These are phyloP conservation scores for Eupeodes latifasciatus DNA, from an alignment of 2,888 invertebrate genomes.

Conservation along the genomic window DNA sequence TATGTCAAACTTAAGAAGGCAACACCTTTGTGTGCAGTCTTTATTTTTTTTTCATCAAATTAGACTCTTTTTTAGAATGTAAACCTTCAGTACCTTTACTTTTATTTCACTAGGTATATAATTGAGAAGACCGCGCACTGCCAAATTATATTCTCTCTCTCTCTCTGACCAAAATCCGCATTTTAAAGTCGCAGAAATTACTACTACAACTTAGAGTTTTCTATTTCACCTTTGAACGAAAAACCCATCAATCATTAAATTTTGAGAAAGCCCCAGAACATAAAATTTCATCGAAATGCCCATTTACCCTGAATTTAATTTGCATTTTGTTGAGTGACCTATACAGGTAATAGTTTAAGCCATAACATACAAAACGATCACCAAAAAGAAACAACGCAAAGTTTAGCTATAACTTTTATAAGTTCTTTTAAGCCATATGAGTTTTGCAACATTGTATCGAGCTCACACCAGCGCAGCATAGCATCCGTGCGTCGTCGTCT, in stretches of 20 bases:
- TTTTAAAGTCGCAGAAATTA: not conserved
- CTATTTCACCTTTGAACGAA: slow-evolving; percentile 35
- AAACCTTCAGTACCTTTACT: too few species aligned
- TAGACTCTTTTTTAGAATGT: too few species aligned
- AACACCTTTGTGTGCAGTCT: too few species aligned
- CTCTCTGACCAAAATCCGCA: not conserved
- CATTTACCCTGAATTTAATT: slow-evolving; percentile 65
- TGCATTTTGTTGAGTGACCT: slow-evolving; percentile 71
- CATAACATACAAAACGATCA: not conserved
- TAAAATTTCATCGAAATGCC: slow-evolving; percentile 66
- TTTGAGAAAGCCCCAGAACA: slow-evolving; percentile 10
- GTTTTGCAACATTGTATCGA: slow-evolving; percentile 66
- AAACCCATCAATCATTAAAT: slow-evolving; percentile 66
- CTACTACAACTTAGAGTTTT: not conserved
- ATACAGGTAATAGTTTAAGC: slow-evolving; percentile 26
- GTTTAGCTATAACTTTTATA: slow-evolving; percentile 19
- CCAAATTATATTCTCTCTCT: too few species aligned
- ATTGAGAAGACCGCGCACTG: too few species aligned
- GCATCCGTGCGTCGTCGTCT: too few species aligned
- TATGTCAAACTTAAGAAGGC: too few species aligned
- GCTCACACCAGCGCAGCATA: too few species aligned
- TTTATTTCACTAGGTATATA: too few species aligned
- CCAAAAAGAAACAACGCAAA: not conserved
- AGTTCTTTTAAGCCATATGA: slow-evolving; percentile 34
- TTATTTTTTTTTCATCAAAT: too few species aligned